Evolutionary conservation across 2,888 invertebrate genomes (phyloP).

Genomic region (Coenonympha glycerion): DNA sequence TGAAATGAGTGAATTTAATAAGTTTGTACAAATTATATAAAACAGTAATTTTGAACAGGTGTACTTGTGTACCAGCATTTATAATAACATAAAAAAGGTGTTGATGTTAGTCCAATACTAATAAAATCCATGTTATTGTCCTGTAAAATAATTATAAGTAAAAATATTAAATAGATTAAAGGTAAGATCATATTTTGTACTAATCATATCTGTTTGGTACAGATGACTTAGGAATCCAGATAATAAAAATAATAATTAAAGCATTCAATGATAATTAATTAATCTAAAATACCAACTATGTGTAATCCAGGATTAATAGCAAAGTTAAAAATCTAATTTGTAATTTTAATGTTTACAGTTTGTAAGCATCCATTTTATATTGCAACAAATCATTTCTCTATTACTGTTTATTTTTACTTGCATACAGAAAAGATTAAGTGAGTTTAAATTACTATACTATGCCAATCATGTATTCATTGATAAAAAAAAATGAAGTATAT

Average conservation of each 20-base stretch:
- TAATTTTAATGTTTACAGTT: slow-evolving; percentile 4
- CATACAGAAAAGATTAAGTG: background rate
- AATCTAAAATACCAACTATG: no score
- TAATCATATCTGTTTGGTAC: slow-evolving; percentile 8
- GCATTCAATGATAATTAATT: slow-evolving; percentile 4
- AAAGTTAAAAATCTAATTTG: slow-evolving; percentile 6
- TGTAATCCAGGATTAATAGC: slow-evolving; percentile 7
- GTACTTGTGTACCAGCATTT: slow-evolving; percentile 1
- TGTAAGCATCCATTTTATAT: slow-evolving; percentile 6
- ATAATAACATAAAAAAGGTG: background rate
- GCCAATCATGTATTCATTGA: slow-evolving; percentile 9
- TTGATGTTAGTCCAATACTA: slow-evolving; percentile 1
- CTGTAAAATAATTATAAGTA: slow-evolving; percentile 11
- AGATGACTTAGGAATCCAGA: background rate
- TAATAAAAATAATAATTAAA: background rate
- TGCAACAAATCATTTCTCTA: slow-evolving; percentile 7
- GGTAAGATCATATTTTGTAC: slow-evolving; percentile 11
- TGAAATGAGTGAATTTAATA: background rate
- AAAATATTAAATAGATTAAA: slow-evolving; percentile 8
- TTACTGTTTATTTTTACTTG: slow-evolving; percentile 1
- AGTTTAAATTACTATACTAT: background rate
- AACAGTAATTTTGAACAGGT: background rate
- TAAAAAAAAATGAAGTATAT: background rate
- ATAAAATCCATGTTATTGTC: slow-evolving; percentile 7
- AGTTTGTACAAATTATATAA: background rate